phyloP scores from a whole-genome alignment of 2,113 vertebrate genomes.

The Trachemys scripta region DNA sequence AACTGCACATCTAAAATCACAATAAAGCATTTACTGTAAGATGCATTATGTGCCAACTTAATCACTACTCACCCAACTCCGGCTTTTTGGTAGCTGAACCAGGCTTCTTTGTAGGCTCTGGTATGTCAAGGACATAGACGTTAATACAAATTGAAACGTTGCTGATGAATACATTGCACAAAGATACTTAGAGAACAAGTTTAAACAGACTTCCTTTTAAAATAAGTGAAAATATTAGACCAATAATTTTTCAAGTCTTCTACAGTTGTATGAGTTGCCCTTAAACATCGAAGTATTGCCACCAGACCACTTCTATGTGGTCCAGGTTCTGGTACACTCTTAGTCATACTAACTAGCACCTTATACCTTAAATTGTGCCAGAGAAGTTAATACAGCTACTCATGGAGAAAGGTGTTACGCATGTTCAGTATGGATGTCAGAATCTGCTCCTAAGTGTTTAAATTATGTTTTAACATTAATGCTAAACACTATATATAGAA shows the following conservation, averaged over 20 bases:
- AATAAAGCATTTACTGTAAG: not conserved
- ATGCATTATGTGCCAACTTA: not conserved
- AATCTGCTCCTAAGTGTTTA: not conserved
- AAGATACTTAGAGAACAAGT: not conserved
- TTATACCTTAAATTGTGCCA: not conserved
- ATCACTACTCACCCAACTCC: not conserved
- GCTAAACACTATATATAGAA: not conserved
- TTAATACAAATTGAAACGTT: not conserved
- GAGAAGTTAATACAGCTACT: not conserved
- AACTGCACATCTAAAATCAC: not conserved
- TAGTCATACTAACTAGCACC: not conserved
- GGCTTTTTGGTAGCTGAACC: not conserved
- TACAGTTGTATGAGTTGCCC: not conserved
- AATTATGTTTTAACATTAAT: not conserved
- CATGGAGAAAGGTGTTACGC: not conserved
- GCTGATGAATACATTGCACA: not conserved
- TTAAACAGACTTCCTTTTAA: not conserved
- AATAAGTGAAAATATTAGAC: not conserved
- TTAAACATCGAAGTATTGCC: not conserved
- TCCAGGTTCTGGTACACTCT: not conserved
- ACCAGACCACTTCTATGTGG: not conserved
- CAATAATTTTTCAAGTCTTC: not conserved
- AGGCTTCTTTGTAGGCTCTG: not conserved
- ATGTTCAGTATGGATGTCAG: not conserved
- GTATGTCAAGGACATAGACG: not conserved